Evolutionary conservation across 2,888 invertebrate genomes (phyloP).

Genomic region (Ptilodon capucinus): DNA sequence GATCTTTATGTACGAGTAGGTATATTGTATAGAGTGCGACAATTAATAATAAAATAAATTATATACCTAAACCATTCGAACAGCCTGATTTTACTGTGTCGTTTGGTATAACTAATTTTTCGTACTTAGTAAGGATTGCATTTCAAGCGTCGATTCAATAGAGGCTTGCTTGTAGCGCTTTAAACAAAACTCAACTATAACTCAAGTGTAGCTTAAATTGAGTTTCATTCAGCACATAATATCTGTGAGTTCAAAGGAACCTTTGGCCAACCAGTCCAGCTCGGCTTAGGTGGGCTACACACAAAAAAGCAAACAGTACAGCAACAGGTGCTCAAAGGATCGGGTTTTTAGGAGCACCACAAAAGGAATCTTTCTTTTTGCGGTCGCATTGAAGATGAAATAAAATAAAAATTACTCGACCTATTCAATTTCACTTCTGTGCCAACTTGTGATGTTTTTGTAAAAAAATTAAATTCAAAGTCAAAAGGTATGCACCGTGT

Average conservation of each 20-base stretch:
- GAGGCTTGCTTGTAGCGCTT: too few relatives aligned
- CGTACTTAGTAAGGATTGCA: too few relatives aligned
- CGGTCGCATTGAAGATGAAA: constrained; percentile 15
- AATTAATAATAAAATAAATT: too few relatives aligned
- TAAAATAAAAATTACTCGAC: constrained; percentile 16
- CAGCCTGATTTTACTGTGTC: too few relatives aligned
- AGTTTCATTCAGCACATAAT: not conserved
- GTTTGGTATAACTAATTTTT: too few relatives aligned
- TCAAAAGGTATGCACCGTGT: not conserved
- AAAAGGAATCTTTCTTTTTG: constrained; percentile 28
- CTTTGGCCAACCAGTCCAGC: not conserved
- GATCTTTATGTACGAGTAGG: too few relatives aligned
- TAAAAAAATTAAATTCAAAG: too few relatives aligned
- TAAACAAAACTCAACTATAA: too few relatives aligned
- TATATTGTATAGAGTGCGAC: too few relatives aligned
- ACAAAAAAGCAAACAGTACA: constrained; percentile 27
- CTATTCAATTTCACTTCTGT: constrained; percentile 11
- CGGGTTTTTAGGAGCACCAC: constrained; percentile 23
- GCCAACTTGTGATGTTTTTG: constrained; percentile 6
- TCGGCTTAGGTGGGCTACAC: constrained; percentile 20
- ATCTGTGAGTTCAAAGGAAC: constrained; percentile 8
- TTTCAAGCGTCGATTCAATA: too few relatives aligned
- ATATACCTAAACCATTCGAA: too few relatives aligned
- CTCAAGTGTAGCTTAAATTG: too few relatives aligned
- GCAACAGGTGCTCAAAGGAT: constrained; percentile 38